phyloP scores from a whole-genome alignment of 2,797 vertebrate species.

The Tiaroga cobitis region DNA sequence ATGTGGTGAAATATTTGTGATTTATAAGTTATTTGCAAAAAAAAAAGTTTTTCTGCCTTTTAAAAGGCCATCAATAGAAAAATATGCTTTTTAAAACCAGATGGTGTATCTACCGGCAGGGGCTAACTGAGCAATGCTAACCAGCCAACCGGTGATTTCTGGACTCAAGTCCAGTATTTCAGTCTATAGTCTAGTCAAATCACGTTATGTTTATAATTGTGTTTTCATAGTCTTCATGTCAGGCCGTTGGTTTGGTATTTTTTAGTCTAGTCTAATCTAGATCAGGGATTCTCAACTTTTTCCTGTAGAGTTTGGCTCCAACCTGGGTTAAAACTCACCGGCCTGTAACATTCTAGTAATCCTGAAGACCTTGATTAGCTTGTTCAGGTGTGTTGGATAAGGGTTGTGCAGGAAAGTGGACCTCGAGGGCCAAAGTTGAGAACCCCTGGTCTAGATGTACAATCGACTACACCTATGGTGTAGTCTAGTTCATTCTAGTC shows the following conservation, averaged over 20 bases:
- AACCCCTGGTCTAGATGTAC: neutral
- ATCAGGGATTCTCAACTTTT: neutral
- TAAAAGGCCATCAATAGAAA: neutral
- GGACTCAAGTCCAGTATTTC: neutral
- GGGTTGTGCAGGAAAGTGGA: neutral
- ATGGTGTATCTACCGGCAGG: slow-evolving; percentile 5
- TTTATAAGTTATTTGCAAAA: neutral
- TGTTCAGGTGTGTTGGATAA: neutral
- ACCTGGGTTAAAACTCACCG: neutral
- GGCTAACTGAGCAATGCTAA: neutral
- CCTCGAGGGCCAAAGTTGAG: too few species aligned
- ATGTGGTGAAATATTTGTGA: neutral
- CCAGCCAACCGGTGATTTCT: neutral
- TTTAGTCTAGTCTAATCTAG: too few species aligned
- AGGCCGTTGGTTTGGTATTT: neutral
- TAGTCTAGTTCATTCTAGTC: neutral
- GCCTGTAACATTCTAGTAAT: neutral
- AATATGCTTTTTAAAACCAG: neutral
- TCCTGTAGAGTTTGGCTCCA: neutral
- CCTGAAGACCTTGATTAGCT: neutral
- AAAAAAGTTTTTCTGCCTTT: neutral
- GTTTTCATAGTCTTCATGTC: neutral
- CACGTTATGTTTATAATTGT: neutral
- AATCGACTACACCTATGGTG: neutral
- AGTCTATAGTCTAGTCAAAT: neutral